Conservation (phyloP, 2,797 vertebrate species). For the Lithobates sylvaticus region DNA sequence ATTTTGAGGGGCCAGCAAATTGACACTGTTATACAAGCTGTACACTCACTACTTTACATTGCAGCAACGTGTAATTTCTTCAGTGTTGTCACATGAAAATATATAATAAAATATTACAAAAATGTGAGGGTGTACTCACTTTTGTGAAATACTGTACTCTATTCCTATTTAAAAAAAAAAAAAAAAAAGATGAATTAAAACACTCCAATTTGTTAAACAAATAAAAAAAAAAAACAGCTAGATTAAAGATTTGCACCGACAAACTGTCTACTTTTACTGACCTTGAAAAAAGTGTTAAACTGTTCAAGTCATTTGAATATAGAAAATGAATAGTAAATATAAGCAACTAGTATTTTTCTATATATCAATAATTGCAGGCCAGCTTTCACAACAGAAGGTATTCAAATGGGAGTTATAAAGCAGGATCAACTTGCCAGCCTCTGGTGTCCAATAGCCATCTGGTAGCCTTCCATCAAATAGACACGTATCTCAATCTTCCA, state of each 20-base stretch:
- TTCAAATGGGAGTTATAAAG: conserved; percentile 63
- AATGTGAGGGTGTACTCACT: no score
- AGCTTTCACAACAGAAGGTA: conserved; percentile 61
- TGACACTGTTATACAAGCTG: no score
- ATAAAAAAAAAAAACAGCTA: neutral
- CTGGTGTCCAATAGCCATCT: conserved; percentile 62
- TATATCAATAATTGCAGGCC: conserved; percentile 60
- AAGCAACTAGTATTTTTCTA: conserved; percentile 53
- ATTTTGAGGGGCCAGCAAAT: no score
- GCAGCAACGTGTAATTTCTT: no score
- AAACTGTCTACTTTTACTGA: conserved; percentile 33
- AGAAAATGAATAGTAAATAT: conserved; percentile 43
- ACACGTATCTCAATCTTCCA: conserved; percentile 56
- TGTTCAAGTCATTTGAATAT: conserved; percentile 27
- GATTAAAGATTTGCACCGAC: neutral
- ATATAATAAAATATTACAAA: no score
- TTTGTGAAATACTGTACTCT: no score
- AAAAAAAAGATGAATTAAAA: neutral
- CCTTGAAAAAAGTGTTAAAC: conserved; percentile 47
- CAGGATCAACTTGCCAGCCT: conserved; percentile 60
- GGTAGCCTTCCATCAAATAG: conserved; percentile 63
- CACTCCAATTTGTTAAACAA: neutral
- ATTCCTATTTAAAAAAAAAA: neutral
- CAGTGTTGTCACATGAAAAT: no score
- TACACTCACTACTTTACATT: no score